phyloP scores from a whole-genome alignment of 1,140 invertebrate species.

The Brachionus koreanus region DNA sequence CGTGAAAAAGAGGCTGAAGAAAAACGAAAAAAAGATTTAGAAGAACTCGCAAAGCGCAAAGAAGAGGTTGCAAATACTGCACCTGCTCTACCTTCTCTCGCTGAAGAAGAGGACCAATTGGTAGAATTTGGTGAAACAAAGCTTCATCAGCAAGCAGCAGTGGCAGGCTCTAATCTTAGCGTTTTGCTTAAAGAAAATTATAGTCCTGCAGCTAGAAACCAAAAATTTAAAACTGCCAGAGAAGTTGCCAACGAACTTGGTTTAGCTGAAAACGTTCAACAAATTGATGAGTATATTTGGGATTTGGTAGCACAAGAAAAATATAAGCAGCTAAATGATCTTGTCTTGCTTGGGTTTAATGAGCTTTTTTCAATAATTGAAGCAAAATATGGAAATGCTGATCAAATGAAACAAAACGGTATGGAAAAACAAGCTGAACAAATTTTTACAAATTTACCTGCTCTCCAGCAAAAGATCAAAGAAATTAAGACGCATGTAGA shows the following conservation, averaged over 20 bases:
- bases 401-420: slow-evolving; percentile 19
- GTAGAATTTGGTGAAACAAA: slow-evolving; percentile 40
- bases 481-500: background rate
- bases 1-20: slow-evolving; percentile 39
- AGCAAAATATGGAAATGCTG: background rate
- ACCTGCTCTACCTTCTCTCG: slow-evolving; percentile 7
- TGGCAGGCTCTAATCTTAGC: background rate
- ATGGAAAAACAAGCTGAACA: slow-evolving; percentile 37
- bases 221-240: slow-evolving; percentile 21
- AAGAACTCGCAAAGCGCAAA: slow-evolving; percentile 37
- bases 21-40: slow-evolving; percentile 24
- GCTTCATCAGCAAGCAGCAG: slow-evolving; percentile 38
- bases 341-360: background rate
- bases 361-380: background rate
- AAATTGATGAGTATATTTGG: slow-evolving; percentile 35
- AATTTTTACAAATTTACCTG: background rate
- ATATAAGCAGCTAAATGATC: background rate
- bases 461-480: slow-evolving; percentile 13
- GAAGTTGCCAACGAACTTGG: slow-evolving; percentile 19
- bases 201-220: slow-evolving; percentile 19
- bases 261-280: slow-evolving; percentile 18
- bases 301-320: slow-evolving; percentile 29
- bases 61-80: slow-evolving; percentile 30
- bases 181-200: slow-evolving; percentile 20
- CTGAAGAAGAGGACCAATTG: slow-evolving; percentile 42